Percentiles rank a stretch among this genome's conserved stretches.
Conservation (phyloP, 2,888 invertebrate species). For the Belgica antarctica region DNA sequence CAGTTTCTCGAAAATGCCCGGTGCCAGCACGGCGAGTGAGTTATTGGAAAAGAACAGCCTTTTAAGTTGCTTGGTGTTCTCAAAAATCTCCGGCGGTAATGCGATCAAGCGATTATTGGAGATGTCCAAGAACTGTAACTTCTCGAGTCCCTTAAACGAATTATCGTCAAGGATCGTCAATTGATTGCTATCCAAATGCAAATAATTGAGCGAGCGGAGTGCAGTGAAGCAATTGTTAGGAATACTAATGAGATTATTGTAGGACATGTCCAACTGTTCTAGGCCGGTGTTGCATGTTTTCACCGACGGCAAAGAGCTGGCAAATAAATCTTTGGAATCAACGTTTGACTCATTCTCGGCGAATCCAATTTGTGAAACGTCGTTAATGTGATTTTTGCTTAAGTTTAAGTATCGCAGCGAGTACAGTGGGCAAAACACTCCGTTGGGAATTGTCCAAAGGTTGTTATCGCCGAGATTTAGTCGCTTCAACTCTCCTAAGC, state of each 20-base stretch:
- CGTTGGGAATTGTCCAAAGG: conserved; percentile 71
- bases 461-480: conserved; percentile 74
- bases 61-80: conserved; percentile 67
- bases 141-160: conserved; percentile 68
- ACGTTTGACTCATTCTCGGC: conserved; percentile 65
- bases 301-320: conserved; percentile 54
- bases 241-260: conserved; percentile 69
- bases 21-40: conserved; percentile 70
- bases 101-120: conserved; percentile 75
- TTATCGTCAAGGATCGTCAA: conserved; percentile 72
- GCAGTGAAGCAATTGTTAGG: conserved; percentile 71
- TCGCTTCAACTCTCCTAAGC: conserved; percentile 64
- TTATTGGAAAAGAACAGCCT: conserved; percentile 76
- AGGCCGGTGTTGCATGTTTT: conserved; percentile 69
- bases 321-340: conserved; percentile 45
- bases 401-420: conserved; percentile 69
- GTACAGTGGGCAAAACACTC: conserved; percentile 70
- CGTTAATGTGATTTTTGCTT: conserved; percentile 74
- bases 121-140: conserved; percentile 70
- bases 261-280: conserved; percentile 69
- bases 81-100: conserved; percentile 75
- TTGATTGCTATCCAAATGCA: conserved; percentile 74
- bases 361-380: conserved; percentile 72
- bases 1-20: conserved; percentile 70
- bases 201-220: conserved; percentile 65